phyloP scores from a whole-genome alignment of 2,113 vertebrate genomes.

The Pterocles gutturalis region DNA sequence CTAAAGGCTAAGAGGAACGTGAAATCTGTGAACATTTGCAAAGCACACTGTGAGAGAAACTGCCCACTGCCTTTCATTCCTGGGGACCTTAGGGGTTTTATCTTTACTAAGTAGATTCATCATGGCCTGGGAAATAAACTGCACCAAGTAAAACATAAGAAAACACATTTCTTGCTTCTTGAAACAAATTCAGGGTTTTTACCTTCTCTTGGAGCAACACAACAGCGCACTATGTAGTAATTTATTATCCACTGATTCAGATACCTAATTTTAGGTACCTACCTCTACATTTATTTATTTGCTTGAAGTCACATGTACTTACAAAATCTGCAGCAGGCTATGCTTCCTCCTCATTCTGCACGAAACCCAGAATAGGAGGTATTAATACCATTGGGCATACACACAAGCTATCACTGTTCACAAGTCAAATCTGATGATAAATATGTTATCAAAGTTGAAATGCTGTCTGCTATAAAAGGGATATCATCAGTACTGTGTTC shows the following conservation, averaged over 20 bases:
- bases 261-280: not conserved
- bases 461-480: not conserved
- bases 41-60: not conserved
- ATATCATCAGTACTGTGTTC: not conserved
- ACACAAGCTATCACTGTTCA: not conserved
- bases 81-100: not conserved
- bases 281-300: not conserved
- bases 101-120: not conserved
- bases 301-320: not conserved
- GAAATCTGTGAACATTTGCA: not conserved
- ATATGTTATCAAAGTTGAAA: not conserved
- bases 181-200: not conserved
- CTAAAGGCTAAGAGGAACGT: not conserved
- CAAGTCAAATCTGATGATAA: not conserved
- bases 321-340: not conserved
- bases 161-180: not conserved
- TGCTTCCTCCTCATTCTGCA: not conserved
- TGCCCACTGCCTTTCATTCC: not conserved
- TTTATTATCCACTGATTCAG: not conserved
- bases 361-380: not conserved
- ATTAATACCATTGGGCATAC: not conserved
- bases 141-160: not conserved
- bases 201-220: not conserved
- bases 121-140: not conserved
- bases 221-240: not conserved